phyloP scores from a whole-genome alignment of 2,113 vertebrate genomes.

The Galbula dea region DNA sequence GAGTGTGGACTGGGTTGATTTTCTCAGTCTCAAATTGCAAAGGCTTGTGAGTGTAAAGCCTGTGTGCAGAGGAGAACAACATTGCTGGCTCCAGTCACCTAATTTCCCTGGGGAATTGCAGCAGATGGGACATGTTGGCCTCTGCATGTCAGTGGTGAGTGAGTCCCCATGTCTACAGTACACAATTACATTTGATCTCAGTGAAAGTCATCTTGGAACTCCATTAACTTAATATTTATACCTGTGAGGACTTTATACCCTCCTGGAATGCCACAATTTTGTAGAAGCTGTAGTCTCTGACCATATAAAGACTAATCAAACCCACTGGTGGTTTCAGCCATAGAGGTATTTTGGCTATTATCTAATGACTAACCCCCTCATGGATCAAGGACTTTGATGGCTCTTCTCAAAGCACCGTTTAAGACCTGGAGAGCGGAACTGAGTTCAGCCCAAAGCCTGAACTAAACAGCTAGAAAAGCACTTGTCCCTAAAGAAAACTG shows the following conservation, averaged over 20 bases:
- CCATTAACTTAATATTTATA: neutral
- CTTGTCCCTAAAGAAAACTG: neutral
- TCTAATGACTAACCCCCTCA: neutral
- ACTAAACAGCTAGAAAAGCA: neutral
- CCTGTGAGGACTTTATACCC: neutral
- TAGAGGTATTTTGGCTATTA: neutral
- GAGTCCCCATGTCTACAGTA: neutral
- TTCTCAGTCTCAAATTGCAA: neutral
- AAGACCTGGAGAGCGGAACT: neutral
- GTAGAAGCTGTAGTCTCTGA: neutral
- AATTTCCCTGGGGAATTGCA: neutral
- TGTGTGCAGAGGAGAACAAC: neutral
- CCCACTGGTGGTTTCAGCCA: neutral
- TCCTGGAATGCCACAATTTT: neutral
- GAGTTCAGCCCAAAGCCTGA: neutral
- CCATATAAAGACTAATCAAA: neutral
- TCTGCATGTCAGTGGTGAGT: fast-evolving
- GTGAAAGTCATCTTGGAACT: neutral
- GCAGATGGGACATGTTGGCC: neutral
- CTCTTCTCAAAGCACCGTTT: neutral
- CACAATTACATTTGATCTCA: fast-evolving
- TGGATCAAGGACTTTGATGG: neutral
- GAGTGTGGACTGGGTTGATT: neutral
- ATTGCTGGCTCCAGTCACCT: neutral
- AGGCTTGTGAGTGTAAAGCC: neutral